These are phyloP conservation scores for Hymenochirus boettgeri DNA, from an alignment of 2,113 vertebrate genomes.

Conservation along the genomic window DNA sequence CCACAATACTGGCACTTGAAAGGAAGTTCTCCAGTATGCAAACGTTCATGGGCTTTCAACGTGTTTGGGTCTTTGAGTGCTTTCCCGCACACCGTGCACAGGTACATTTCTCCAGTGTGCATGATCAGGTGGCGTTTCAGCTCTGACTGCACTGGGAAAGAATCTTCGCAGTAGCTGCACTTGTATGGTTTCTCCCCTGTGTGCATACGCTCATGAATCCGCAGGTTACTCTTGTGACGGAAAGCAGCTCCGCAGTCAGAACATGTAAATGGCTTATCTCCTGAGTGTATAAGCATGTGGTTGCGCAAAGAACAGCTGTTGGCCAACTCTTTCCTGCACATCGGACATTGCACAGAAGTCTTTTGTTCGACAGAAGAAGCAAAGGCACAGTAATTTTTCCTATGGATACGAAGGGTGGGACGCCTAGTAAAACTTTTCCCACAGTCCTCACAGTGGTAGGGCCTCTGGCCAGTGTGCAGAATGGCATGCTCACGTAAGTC, in stretches of 20 bases:
- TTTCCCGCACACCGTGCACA: conserved; percentile 76
- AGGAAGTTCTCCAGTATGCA: conserved; percentile 71
- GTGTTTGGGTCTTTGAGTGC: conserved; percentile 75
- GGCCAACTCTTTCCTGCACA: conserved; percentile 68
- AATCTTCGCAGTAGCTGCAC: conserved; percentile 62
- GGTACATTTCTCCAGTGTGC: conserved; percentile 73
- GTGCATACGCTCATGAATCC: conserved; percentile 72
- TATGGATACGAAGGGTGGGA: conserved; percentile 69
- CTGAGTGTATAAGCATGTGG: conserved; percentile 71
- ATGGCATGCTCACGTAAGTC: conserved; percentile 77
- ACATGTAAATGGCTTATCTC: conserved; percentile 71
- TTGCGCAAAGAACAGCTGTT: conserved; percentile 72
- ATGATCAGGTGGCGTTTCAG: conserved; percentile 70
- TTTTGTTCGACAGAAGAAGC: conserved; percentile 22
- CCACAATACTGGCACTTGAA: conserved; percentile 73
- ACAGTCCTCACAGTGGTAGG: conserved; percentile 70
- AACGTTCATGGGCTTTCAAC: conserved; percentile 71
- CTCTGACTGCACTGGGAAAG: conserved; percentile 73
- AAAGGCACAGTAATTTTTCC: conserved; percentile 60
- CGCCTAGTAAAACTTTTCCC: conserved; percentile 70
- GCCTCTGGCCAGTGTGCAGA: conserved; percentile 65
- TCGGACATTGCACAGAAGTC: conserved; percentile 51
- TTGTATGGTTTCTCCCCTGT: conserved; percentile 70
- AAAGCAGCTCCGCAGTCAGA: conserved; percentile 72
- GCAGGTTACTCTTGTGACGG: conserved; percentile 74